phyloP scores from a whole-genome alignment of 2,888 invertebrate species.

The Cataglyphis albicans region DNA sequence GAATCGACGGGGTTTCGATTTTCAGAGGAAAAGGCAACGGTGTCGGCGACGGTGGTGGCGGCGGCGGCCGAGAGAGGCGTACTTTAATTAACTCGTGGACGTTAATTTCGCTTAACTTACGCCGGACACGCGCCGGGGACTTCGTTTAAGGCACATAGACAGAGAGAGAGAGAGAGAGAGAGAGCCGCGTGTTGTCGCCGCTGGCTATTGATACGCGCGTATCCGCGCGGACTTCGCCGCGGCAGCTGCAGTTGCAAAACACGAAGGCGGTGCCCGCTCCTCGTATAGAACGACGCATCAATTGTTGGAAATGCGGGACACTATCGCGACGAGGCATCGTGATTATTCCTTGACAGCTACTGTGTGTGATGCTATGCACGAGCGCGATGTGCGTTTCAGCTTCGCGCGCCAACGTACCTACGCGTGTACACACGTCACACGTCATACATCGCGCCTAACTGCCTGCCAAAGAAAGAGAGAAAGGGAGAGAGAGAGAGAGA shows the following conservation, averaged over 20 bases:
- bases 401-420: constrained; percentile 31
- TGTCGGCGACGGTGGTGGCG: background rate
- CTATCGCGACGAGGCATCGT: constrained; percentile 73
- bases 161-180: no score
- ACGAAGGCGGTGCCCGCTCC: constrained; percentile 41
- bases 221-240: constrained; percentile 30
- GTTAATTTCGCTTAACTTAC: constrained; percentile 52
- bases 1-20: constrained; percentile 44
- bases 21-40: constrained; percentile 22
- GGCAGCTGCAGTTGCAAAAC: constrained; percentile 43
- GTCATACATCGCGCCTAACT: constrained; percentile 28
- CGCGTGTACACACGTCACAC: constrained; percentile 44
- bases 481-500: constrained; percentile 19
- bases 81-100: constrained; percentile 56
- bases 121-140: constrained; percentile 43
- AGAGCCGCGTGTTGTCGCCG: constrained; percentile 13
- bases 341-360: constrained; percentile 77
- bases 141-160: constrained; percentile 46
- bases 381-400: constrained; percentile 38
- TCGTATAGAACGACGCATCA: constrained; percentile 69
- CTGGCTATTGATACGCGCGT: constrained; percentile 46
- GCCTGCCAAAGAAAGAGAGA: background rate
- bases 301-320: constrained; percentile 77
- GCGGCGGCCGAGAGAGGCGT: constrained; percentile 23
- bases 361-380: constrained; percentile 63